These are phyloP conservation scores for Labia minor DNA, from an alignment of 2,888 invertebrate genomes.

Conservation along the genomic window DNA sequence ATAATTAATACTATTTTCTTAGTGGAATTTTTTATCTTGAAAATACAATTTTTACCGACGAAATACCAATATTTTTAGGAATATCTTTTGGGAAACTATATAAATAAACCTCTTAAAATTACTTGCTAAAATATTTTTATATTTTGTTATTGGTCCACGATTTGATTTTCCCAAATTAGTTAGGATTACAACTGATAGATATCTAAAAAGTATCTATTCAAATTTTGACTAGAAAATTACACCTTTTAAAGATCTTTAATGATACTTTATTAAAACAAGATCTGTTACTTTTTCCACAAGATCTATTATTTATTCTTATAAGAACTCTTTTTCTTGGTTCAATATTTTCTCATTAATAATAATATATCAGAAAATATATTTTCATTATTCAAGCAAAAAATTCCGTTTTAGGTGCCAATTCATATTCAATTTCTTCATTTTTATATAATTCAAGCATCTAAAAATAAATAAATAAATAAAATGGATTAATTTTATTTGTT, in stretches of 20 bases:
- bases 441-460: constrained; percentile 78
- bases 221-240: not conserved
- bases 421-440: constrained; percentile 83
- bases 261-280: too few relatives aligned
- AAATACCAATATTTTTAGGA: too few relatives aligned
- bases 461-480: constrained; percentile 4
- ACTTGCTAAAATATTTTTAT: not conserved
- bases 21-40: too few relatives aligned
- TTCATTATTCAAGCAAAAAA: constrained; percentile 65
- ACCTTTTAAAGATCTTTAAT: too few relatives aligned
- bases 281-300: not conserved
- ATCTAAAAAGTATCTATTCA: not conserved
- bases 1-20: too few relatives aligned
- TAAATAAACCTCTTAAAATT: too few relatives aligned
- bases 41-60: too few relatives aligned
- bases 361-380: not conserved
- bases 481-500: not conserved
- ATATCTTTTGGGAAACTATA: not conserved
- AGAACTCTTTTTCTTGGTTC: not conserved
- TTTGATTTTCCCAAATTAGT: not conserved
- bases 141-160: not conserved
- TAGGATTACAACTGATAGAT: not conserved
- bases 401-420: constrained; percentile 76
- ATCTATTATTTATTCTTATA: not conserved
- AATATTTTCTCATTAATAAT: not conserved